Evolutionary conservation across 2,888 invertebrate species (phyloP).

Genomic region (Alitta virens): DNA sequence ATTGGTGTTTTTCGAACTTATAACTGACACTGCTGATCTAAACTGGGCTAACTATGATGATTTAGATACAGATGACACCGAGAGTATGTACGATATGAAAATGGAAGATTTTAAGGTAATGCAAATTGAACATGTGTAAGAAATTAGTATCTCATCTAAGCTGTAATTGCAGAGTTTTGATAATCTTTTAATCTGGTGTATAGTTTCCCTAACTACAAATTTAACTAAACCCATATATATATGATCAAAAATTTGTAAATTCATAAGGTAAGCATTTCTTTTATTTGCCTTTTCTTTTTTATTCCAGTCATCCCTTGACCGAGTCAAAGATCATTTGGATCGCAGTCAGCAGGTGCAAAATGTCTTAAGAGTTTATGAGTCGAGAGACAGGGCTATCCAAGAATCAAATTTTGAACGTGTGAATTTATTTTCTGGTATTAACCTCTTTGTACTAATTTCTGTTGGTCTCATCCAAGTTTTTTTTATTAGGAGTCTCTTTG

Average conservation of each 20-base stretch:
- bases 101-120: conserved; percentile 49
- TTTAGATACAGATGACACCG: conserved; percentile 20
- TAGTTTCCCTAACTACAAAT: not conserved
- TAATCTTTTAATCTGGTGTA: too few species aligned
- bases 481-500: conserved; percentile 27
- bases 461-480: conserved; percentile 65
- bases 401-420: conserved; percentile 80
- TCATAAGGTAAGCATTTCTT: not conserved
- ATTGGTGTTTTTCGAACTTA: conserved; percentile 78
- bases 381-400: conserved; percentile 77
- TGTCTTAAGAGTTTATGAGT: conserved; percentile 70
- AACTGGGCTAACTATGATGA: conserved; percentile 11
- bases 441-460: conserved; percentile 70
- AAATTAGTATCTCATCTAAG: not conserved
- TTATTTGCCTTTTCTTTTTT: conserved; percentile 1
- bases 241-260: not conserved
- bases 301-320: conserved; percentile 65
- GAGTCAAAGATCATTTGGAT: conserved; percentile 61
- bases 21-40: conserved; percentile 40
- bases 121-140: not conserved
- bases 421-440: conserved; percentile 69
- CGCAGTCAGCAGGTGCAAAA: conserved; percentile 52
- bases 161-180: not conserved
- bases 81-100: conserved; percentile 59
- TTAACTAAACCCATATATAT: not conserved